Base-by-base conservation (phyloP, 2,797 vertebrate species). In the Hapalemur alaotrensis region DNA sequence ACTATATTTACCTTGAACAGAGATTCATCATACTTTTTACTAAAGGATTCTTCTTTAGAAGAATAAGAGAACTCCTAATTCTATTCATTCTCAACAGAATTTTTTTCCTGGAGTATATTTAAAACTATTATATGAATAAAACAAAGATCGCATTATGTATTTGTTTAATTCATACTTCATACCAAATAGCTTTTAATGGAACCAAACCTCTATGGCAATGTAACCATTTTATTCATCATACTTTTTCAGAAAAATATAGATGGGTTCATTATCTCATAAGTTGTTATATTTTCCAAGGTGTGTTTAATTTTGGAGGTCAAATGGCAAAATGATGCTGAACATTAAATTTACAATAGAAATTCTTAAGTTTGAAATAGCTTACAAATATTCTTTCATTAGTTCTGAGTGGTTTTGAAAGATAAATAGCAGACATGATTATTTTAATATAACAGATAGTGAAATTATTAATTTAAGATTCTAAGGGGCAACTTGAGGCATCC, bases 401-500 rank as follows among this genome's bases (percentile, higher is more conserved):
- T 89, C 30, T 57, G 18, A 84, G 65, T 52, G 41, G 7, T 65
- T 38, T 88, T 88, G 50, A 73, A 93, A 72, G n/a, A 65, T 35
- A 83, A 57, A 75, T 41, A 11, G 17, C 15, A 48, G 50, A 79
- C 23, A 70, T n/a, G 7, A n/a, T 46, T n/a, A 86, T 92, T 95
- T 52, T 69, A 7, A 15, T n/a, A 65, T 59, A n/a, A 50, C 3
- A 95, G 61, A 57, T 22, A 69, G 43, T 28, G 5, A 87, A 91
- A 88, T 78, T 89, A 88, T 89, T 92, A 95, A 89, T 69, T 17
- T 10, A 86, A 96, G 32, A 81, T 73, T 48, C 61, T 89, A 90
- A 82, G 23, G 72, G 79, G 25, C 7, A 76, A 70, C 3, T 38
- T 59, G 43, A 52, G 81, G n/a, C 8, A 81, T 5, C 5, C 7